Percentiles rank a stretch among this genome's conserved stretches.
These are phyloP conservation scores for Pyrocoelia pectoralis DNA, from an alignment of 2,888 invertebrate genomes.

Conservation along the genomic window DNA sequence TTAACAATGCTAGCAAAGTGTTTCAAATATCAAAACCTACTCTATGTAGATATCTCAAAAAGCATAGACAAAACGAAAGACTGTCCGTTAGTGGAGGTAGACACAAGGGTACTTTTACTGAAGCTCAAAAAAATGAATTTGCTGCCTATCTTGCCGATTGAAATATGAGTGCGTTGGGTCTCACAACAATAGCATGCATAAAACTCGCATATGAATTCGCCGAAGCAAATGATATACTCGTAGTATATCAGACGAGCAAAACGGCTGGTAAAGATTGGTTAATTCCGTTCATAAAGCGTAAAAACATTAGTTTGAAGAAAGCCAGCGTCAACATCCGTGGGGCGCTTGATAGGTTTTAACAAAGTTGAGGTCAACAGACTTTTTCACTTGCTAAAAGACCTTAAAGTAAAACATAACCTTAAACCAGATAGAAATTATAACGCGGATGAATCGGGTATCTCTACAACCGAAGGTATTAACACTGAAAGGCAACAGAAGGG, in stretches of 20 bases:
- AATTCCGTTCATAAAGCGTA: not conserved
- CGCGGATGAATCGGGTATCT: slow-evolving; percentile 41
- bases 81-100: no score
- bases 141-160: no score
- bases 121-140: no score
- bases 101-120: no score
- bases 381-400: slow-evolving; percentile 19
- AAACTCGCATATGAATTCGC: no score
- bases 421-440: slow-evolving; percentile 24
- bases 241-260: not conserved
- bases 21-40: no score
- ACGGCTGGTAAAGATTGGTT: not conserved
- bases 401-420: not conserved
- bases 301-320: slow-evolving; percentile 25
- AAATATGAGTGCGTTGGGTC: no score
- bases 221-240: no score
- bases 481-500: slow-evolving; percentile 11
- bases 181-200: no score
- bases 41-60: no score
- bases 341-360: slow-evolving; percentile 36
- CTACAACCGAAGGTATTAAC: slow-evolving; percentile 37
- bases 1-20: no score
- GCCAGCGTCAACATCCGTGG: slow-evolving; percentile 36
- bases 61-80: no score
- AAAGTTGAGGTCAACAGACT: slow-evolving; percentile 30